Base-by-base conservation (phyloP, 30 jellyfish, hydroid and myxozoan species). In the Mastigias papua region DNA sequence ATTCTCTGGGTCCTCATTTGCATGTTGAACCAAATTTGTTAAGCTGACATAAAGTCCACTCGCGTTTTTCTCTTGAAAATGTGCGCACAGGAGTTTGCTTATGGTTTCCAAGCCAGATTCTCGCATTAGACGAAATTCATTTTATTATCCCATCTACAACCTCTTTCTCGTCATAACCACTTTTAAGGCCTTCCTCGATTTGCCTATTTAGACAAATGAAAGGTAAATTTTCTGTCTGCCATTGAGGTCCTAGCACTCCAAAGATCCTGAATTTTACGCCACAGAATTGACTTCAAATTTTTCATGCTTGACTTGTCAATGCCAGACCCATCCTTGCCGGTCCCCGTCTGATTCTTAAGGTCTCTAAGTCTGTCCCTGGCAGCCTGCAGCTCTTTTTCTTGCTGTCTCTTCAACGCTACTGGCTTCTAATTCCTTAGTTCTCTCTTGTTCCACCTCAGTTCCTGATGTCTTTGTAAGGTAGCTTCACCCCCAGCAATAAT, bases 1-100 rank as follows among this genome's bases (percentile, higher is more conserved):
- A 60, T 82, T 68, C 21, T 82, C 71, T 17, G 92, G 92, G 37
- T 69, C 92, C 60, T 82, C 86, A 17, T 34, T 48, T 57, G 83
- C 63, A 1, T 21, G 5, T 34, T 85, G 94, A 23, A 35, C 84
- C 80, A 85, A 21, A 64, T 26, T 60, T 6, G 88, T 37, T 1
- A 73, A 65, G 66, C 83, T 85, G 9, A 82, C 64, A 73, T 62
- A 60, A 19, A 85, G 76, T 30, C 35, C 88, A 73, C 94, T 73
- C 32, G 92, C 92, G 48, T 82, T 82, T 32, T 69, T 82, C 72
- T 70, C 86, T 69, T 82, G 77, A 31, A 58, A 82, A 30, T 82
- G 86, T n/a, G 92, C 92, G 3, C 86, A 65, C 48, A 82, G 26
- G 9, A 82, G 50, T 29, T 82, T 82, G 37, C 30, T 57, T 22